Percentiles rank a stretch among this genome's conserved stretches.
Conservation (phyloP, 2,113 vertebrate genomes). For the Tretioscincus oriximinensis region DNA sequence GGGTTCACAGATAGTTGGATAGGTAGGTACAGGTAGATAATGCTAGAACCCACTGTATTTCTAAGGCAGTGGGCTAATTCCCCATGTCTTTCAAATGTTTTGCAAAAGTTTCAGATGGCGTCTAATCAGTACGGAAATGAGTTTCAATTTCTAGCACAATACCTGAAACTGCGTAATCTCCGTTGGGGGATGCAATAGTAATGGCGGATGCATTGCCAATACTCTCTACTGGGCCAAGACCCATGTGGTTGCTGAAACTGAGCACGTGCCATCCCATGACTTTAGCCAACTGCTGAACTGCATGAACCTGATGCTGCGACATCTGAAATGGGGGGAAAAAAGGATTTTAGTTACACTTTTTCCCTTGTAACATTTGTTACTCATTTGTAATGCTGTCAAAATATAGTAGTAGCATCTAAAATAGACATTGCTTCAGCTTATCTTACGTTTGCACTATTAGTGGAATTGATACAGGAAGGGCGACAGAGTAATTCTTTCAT, state of each 20-base stretch:
- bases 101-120: too few species aligned
- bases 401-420: not conserved
- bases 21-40: too few species aligned
- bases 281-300: conserved; percentile 96
- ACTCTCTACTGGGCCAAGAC: conserved; percentile 91
- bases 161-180: conserved; percentile 95
- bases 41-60: too few species aligned
- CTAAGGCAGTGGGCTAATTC: too few species aligned
- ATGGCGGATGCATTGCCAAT: conserved; percentile 95
- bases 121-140: not conserved
- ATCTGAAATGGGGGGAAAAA: conserved; percentile 75
- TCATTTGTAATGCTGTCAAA: not conserved
- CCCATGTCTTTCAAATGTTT: too few species aligned
- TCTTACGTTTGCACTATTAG: not conserved
- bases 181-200: conserved; percentile 90
- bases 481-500: not conserved
- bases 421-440: too few species aligned
- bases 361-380: not conserved
- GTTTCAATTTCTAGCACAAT: conserved; percentile 13
- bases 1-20: too few species aligned
- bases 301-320: conserved; percentile 98
- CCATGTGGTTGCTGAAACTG: conserved; percentile 96
- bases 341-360: not conserved
- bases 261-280: conserved; percentile 99
- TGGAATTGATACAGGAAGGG: too few species aligned